Percentiles rank a stretch among this genome's conserved stretches.
phyloP scores from a whole-genome alignment of 2,888 invertebrate species.

The Oasisia sp. region DNA sequence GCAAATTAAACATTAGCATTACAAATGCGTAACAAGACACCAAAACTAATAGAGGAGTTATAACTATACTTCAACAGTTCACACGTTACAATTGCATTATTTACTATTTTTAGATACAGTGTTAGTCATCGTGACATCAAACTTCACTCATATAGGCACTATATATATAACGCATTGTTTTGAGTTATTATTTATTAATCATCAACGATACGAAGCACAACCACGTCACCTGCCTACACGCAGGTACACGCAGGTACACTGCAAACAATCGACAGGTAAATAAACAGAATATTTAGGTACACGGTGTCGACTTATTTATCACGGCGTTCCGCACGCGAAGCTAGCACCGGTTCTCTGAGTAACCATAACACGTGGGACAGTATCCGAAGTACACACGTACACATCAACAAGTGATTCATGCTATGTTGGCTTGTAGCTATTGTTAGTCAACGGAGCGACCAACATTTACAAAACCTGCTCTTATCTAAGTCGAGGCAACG shows the following conservation, averaged over 20 bases:
- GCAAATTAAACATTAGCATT: too few relatives aligned
- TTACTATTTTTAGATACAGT: too few relatives aligned
- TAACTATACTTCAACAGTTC: too few relatives aligned
- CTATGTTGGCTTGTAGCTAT: background rate
- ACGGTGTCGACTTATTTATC: background rate
- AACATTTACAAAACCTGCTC: background rate
- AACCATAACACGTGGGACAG: background rate
- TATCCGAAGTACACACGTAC: background rate
- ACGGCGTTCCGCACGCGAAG: background rate
- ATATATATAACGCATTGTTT: too few relatives aligned
- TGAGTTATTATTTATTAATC: too few relatives aligned
- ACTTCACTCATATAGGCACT: too few relatives aligned
- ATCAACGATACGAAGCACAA: background rate
- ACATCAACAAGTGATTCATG: background rate
- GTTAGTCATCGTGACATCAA: too few relatives aligned
- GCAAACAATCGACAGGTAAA: background rate
- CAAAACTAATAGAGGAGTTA: too few relatives aligned
- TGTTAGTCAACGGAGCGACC: background rate
- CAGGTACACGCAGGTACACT: background rate
- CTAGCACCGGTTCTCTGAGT: background rate
- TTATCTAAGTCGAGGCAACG: background rate
- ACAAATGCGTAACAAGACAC: too few relatives aligned
- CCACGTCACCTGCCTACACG: background rate
- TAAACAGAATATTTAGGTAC: background rate
- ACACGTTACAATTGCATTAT: too few relatives aligned